Conservation (phyloP, 2,113 vertebrate genomes). For the Climacteris rufus region DNA sequence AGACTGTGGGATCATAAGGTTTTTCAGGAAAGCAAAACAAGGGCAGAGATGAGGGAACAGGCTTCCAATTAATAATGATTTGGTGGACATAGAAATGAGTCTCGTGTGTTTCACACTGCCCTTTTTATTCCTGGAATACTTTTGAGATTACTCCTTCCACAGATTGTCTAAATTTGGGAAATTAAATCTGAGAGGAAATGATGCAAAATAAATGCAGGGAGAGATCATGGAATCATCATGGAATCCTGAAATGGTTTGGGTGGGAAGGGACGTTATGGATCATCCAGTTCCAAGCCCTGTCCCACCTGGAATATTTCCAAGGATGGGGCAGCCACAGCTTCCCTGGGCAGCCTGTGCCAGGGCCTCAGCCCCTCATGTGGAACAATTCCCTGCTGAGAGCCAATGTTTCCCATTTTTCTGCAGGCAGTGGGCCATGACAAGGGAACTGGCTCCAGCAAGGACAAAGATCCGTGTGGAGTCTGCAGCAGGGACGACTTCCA, state of each 20-base stretch:
- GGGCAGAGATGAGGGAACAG: neutral
- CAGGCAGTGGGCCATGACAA: conserved; percentile 91
- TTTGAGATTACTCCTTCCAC: neutral
- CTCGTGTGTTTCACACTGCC: neutral
- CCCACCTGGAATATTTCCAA: too few species aligned
- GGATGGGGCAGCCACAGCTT: too few species aligned
- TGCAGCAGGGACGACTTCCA: conserved; percentile 91
- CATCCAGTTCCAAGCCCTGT: too few species aligned
- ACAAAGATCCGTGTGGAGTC: too few species aligned
- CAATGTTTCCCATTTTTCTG: neutral
- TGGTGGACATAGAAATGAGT: neutral
- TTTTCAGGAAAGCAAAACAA: too few species aligned
- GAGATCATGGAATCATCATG: too few species aligned
- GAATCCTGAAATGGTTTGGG: neutral
- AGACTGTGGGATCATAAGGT: too few species aligned
- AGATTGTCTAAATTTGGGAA: neutral
- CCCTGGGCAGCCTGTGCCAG: too few species aligned
- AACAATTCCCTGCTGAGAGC: too few species aligned
- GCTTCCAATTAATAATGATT: neutral
- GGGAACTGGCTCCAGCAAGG: conserved; percentile 87
- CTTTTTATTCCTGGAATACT: neutral
- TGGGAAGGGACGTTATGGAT: neutral
- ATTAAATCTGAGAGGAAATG: neutral
- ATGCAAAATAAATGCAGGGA: neutral
- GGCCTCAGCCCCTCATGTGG: too few species aligned